These are phyloP conservation scores for Acrobasis suavella DNA, from an alignment of 2,888 invertebrate species.

Conservation along the genomic window DNA sequence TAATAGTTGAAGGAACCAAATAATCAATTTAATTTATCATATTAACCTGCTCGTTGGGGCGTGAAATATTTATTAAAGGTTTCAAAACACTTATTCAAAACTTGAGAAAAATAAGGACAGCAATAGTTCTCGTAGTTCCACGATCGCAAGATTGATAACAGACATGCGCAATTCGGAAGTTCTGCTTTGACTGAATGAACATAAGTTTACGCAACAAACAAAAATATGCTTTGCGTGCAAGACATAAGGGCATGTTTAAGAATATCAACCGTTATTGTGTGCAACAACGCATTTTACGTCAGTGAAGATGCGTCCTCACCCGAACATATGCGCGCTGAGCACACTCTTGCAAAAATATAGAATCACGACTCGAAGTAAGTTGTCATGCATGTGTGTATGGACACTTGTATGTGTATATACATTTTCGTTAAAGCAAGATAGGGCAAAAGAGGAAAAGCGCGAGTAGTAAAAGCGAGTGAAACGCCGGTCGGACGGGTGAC, in stretches of 20 bases:
- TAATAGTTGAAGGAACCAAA: neutral
- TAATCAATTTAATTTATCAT: slow-evolving; percentile 15
- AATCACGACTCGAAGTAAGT: slow-evolving; percentile 49
- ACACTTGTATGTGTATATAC: slow-evolving; percentile 61
- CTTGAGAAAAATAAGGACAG: slow-evolving; percentile 69
- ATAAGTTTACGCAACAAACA: slow-evolving; percentile 39
- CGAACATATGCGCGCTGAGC: slow-evolving; percentile 47
- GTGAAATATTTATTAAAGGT: slow-evolving; percentile 27
- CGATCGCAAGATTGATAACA: slow-evolving; percentile 61
- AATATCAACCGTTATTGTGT: slow-evolving; percentile 48
- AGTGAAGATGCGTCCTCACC: slow-evolving; percentile 60
- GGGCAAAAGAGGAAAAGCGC: slow-evolving; percentile 73
- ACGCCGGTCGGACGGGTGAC: slow-evolving; percentile 61
- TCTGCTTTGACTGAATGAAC: slow-evolving; percentile 54
- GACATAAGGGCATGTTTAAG: slow-evolving; percentile 48
- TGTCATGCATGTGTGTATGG: slow-evolving; percentile 64
- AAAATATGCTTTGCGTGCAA: slow-evolving; percentile 50
- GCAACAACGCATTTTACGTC: slow-evolving; percentile 59
- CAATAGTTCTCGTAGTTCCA: slow-evolving; percentile 71
- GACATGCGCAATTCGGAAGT: slow-evolving; percentile 70
- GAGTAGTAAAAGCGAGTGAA: slow-evolving; percentile 67
- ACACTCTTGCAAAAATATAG: slow-evolving; percentile 38
- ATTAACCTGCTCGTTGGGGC: slow-evolving; percentile 27
- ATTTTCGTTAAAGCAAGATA: slow-evolving; percentile 73
- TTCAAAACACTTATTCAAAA: slow-evolving; percentile 46